phyloP scores from a whole-genome alignment of 2,888 invertebrate genomes.

The Autographa pulchrina region DNA sequence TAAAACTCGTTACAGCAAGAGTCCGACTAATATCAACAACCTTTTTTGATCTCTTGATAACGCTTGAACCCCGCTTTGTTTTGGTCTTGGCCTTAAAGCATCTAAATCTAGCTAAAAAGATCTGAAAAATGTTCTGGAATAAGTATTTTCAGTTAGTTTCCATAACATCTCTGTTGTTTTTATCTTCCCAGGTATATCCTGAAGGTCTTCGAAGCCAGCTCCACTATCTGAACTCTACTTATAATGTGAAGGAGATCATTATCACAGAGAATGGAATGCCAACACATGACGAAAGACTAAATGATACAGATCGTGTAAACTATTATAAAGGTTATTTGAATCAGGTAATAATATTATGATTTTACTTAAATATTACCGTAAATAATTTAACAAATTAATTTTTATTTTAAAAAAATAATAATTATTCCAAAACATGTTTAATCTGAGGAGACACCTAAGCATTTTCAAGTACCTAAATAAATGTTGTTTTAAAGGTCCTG shows the following conservation, averaged over 20 bases:
- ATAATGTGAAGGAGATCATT: constrained; percentile 75
- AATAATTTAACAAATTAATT: too few species aligned
- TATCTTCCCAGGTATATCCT: constrained; percentile 66
- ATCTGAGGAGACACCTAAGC: too few species aligned
- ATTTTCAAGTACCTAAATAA: neutral
- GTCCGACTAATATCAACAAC: too few species aligned
- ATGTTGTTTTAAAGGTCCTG: constrained; percentile 64
- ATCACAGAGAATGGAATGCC: constrained; percentile 84
- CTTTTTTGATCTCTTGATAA: too few species aligned
- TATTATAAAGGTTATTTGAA: constrained; percentile 64
- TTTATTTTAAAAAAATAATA: too few species aligned
- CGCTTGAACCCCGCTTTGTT: too few species aligned
- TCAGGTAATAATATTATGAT: constrained; percentile 59
- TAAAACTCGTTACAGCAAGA: too few species aligned
- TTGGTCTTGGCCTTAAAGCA: too few species aligned
- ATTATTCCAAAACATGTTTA: too few species aligned
- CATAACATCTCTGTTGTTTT: neutral
- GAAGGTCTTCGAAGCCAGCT: constrained; percentile 79
- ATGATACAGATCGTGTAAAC: constrained; percentile 67
- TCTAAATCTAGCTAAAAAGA: too few species aligned
- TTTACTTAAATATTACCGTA: neutral
- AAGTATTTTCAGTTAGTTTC: too few species aligned
- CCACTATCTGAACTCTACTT: constrained; percentile 77
- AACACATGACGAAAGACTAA: constrained; percentile 54
- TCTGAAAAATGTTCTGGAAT: too few species aligned